Base-by-base conservation (phyloP, 92 coral and sea anemone genomes). In the Epizoanthus illoricatus region DNA sequence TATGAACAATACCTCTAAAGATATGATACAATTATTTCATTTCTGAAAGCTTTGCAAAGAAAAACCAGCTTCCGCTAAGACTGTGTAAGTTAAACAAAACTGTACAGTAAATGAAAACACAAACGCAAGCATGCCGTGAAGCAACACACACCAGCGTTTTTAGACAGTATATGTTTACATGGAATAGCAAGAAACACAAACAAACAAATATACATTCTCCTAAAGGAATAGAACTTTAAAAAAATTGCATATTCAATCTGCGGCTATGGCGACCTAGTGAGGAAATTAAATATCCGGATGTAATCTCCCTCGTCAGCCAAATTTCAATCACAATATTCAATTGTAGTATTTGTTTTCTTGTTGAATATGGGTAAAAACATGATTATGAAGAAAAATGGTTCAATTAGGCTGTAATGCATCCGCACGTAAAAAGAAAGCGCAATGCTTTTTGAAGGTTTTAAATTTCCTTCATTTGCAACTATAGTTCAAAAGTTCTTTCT, bases 241-340 rank as follows among this genome's bases (percentile, higher is more conserved):
- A 57, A 74, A 16, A 33, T 28, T 52, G 28, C 65, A 57, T 55
- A 28, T 74, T 74, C 64, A 74, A 74, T 57, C 9, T 43, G 52
- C 66, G 65, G 80, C 80, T 74, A 55, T 74, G 80, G 52, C 65
- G 65, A 55, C 41, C 47, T 7, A 52, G 12, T 52, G 15, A 39
- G 45, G 40, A 75, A 57, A 28, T 78, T 78, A 61, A 78, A 78
- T 78, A 40, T 78, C 82, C 82, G 82, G 82, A 78, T 78, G 71
- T 60, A 59, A 21, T 42, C 47, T 78, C 61, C 67, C 49, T 63
- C 69, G 57, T 63, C 20, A 16, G 49, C 42, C 42, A 42, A 78
- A 75, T 28, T 60, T 75, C 56, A 75, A 75, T 75, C 81, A 75
- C 17, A 75, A 62, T 70, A 45, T 23, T 78, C 60, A 78, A 45